A percentile compares a stretch with the other conserved stretches of the same genome.
These are phyloP conservation scores for Toxotes chatareus DNA, from an alignment of 2,113 vertebrate species.

Conservation along the genomic window DNA sequence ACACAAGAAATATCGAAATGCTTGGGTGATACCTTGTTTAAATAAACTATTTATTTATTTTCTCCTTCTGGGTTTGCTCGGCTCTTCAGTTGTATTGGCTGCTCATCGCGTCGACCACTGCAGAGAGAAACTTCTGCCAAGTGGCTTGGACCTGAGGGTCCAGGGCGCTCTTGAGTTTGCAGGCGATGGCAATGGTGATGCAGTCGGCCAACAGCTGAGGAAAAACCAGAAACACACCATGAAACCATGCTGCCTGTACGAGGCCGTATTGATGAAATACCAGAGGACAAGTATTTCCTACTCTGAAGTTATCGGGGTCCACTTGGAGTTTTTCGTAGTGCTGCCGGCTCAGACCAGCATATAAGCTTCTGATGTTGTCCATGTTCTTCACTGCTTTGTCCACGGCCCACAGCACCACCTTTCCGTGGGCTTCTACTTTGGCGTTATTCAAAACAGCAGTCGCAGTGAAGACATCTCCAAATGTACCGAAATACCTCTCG, in stretches of 20 bases:
- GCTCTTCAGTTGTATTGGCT: conserved; percentile 39
- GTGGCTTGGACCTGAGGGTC: conserved; percentile 36
- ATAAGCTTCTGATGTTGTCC: conserved; percentile 76
- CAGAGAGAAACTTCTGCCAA: conserved; percentile 55
- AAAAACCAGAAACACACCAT: background rate
- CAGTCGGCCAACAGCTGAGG: conserved; percentile 54
- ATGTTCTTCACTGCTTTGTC: conserved; percentile 82
- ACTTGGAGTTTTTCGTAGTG: conserved; percentile 88
- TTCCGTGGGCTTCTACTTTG: conserved; percentile 83
- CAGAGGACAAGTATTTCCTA: conserved; percentile 25
- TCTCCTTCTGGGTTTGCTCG: background rate
- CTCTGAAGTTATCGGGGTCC: conserved; percentile 91
- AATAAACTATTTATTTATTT: background rate
- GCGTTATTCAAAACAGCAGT: conserved; percentile 80
- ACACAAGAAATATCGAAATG: background rate
- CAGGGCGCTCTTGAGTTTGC: conserved; percentile 41
- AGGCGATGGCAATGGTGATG: conserved; percentile 49
- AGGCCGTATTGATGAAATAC: background rate
- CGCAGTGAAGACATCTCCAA: conserved; percentile 83
- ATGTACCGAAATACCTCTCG: conserved; percentile 72
- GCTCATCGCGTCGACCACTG: conserved; percentile 45
- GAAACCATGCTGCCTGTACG: background rate
- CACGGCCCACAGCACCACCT: conserved; percentile 81
- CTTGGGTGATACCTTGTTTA: background rate
- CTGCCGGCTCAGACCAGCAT: conserved; percentile 83